Base-by-base conservation (phyloP, 2,888 invertebrate genomes). In the Caenorhabditis sp. region DNA sequence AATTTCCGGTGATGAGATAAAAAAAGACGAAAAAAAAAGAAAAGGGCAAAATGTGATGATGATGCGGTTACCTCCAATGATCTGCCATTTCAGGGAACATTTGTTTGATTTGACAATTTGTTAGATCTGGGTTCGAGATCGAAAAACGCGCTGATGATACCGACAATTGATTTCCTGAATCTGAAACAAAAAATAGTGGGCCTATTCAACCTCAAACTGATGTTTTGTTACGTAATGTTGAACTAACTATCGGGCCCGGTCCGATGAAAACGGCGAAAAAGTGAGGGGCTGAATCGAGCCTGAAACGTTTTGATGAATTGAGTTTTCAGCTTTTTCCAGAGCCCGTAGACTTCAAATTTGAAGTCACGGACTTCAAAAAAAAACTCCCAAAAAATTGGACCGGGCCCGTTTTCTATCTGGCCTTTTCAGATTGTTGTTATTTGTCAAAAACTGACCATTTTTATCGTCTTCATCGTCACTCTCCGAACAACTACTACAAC, bases 11-110 rank as follows among this genome's bases (percentile, higher is more conserved):
- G 43, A 43, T 43, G 43, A 43, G 43, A 43, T 31, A 31, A 6
- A 10, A 31, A 27, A 26, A 58, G 17, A 37, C 10, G 58, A 58
- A n/a, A 4, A 57, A 23, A 27, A 37, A n/a, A n/a, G n/a, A n/a
- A 54, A 54, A 43, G 43, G 43, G 43, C 43, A 43, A 43, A 10
- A 14, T 21, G 12, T 43, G 43, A 17, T 43, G 43, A 43, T 31
- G 31, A n/a, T n/a, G n/a, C n/a, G n/a, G n/a, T 43, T 70, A 86
- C 86, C 86, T 82, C 86, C 86, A 86, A 68, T 86, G 83, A 53
- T 86, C 84, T 8, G 82, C 80, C 58, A 86, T 76, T 43, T 84
- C 84, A 5, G 86, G 86, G 60, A 86, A 86, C 77, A 83, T 81
- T 62, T 81, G 77, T 49, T 82, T 79, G 37, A 86, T 76, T 62